These are phyloP conservation scores for Alloplasta piceator DNA, from an alignment of 2,888 invertebrate species.

Conservation along the genomic window DNA sequence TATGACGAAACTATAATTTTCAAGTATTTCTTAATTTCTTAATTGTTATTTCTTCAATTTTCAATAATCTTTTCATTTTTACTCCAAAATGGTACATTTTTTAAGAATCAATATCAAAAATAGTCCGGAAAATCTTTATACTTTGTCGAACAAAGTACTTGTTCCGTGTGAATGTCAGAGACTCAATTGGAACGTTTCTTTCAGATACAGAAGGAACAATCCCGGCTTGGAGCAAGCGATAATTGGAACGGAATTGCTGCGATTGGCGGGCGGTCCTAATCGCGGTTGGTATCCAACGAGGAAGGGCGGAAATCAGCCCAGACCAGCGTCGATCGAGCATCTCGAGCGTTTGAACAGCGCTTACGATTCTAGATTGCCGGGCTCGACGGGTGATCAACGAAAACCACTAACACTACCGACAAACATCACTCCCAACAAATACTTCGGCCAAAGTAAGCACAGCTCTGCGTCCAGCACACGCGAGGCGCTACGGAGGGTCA, in stretches of 20 bases:
- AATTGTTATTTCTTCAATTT: neutral
- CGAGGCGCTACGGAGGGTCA: conserved; percentile 93
- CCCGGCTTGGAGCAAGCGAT: conserved; percentile 85
- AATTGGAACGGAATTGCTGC: conserved; percentile 91
- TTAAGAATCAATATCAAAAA: too few species aligned
- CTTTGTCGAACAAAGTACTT: too few species aligned
- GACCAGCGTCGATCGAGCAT: conserved; percentile 94
- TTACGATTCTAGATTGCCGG: conserved; percentile 82
- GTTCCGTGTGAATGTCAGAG: conserved; percentile 18
- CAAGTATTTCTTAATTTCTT: neutral
- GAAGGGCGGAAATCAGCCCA: conserved; percentile 85
- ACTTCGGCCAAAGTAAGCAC: conserved; percentile 88
- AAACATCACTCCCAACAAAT: conserved; percentile 92
- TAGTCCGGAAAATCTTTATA: too few species aligned
- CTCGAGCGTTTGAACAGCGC: conserved; percentile 88
- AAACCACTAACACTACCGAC: conserved; percentile 95
- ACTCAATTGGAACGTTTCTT: conserved; percentile 12
- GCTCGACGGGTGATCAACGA: conserved; percentile 85
- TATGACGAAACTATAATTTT: too few species aligned
- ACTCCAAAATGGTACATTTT: too few species aligned
- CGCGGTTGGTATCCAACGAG: conserved; percentile 92
- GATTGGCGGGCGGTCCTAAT: conserved; percentile 92
- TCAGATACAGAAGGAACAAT: conserved; percentile 81
- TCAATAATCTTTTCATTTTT: neutral
- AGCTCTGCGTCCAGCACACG: conserved; percentile 89